Evolutionary conservation across 2,113 vertebrate genomes (phyloP).

Genomic region (Malurus melanocephalus): DNA sequence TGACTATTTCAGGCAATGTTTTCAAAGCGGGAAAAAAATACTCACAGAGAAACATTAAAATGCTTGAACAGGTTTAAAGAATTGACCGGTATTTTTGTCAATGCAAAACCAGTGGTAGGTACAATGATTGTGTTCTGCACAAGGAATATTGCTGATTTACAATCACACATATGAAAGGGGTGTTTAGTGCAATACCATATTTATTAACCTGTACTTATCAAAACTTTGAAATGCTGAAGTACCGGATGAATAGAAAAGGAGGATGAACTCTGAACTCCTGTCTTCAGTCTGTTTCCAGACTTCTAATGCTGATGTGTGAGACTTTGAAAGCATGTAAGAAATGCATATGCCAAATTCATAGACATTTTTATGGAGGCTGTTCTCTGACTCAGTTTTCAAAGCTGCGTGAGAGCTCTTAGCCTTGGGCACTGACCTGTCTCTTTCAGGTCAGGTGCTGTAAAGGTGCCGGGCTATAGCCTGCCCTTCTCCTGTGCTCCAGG

Average conservation of each 20-base stretch:
- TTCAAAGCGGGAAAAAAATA: neutral
- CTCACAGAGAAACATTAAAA: neutral
- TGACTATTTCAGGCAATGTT: neutral
- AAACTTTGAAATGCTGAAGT: neutral
- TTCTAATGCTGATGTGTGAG: neutral
- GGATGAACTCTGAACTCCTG: neutral
- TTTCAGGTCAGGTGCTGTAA: neutral
- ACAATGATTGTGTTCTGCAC: neutral
- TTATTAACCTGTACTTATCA: neutral
- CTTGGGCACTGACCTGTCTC: neutral
- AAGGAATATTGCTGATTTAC: neutral
- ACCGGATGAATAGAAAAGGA: neutral
- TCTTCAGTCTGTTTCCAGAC: neutral
- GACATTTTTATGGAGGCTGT: neutral
- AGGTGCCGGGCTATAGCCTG: neutral
- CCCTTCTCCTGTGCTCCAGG: neutral
- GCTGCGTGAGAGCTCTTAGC: neutral
- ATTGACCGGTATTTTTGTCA: neutral
- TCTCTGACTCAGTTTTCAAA: slow-evolving; percentile 9
- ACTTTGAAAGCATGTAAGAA: neutral
- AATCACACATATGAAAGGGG: neutral
- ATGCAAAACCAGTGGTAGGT: rapidly evolving
- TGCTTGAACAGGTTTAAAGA: neutral
- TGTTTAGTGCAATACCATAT: neutral
- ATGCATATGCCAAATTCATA: neutral